These are phyloP conservation scores for Rhodeus uyekii DNA, from an alignment of 2,797 vertebrate genomes.

Conservation along the genomic window DNA sequence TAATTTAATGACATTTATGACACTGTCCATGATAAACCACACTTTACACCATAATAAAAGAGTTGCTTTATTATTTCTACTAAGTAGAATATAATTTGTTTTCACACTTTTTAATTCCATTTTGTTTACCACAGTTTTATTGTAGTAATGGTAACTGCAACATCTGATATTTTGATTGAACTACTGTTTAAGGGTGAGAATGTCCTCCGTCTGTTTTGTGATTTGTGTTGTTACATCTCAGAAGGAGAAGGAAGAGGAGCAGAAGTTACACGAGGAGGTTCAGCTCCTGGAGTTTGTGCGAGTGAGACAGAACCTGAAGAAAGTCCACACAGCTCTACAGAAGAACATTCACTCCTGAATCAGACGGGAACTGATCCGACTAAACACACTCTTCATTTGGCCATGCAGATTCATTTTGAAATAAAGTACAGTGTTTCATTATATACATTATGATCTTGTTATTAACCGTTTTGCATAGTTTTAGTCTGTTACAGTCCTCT, in stretches of 20 bases:
- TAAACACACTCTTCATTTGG: not conserved
- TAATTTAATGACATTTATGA: no score
- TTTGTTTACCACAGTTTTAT: not conserved
- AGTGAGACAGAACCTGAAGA: constrained; percentile 75
- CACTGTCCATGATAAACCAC: not conserved
- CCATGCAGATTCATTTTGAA: not conserved
- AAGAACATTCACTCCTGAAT: constrained; percentile 58
- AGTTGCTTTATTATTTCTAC: not conserved
- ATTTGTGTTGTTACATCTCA: constrained; percentile 42
- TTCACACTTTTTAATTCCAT: not conserved
- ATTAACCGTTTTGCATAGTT: not conserved
- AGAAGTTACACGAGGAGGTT: constrained; percentile 61
- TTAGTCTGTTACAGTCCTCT: no score
- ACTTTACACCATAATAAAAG: not conserved
- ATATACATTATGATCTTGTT: not conserved
- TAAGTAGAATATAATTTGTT: no score
- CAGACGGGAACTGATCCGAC: not conserved
- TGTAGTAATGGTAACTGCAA: not conserved
- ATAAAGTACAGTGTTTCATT: not conserved
- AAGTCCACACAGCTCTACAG: constrained; percentile 71
- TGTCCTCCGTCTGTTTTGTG: not conserved
- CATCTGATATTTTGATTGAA: not conserved
- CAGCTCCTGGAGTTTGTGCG: constrained; percentile 72
- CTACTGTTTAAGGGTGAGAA: not conserved
- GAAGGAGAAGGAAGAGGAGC: constrained; percentile 67